Evolutionary conservation across 2,797 vertebrate species (phyloP).

Genomic region (Hipposideros larvatus): DNA sequence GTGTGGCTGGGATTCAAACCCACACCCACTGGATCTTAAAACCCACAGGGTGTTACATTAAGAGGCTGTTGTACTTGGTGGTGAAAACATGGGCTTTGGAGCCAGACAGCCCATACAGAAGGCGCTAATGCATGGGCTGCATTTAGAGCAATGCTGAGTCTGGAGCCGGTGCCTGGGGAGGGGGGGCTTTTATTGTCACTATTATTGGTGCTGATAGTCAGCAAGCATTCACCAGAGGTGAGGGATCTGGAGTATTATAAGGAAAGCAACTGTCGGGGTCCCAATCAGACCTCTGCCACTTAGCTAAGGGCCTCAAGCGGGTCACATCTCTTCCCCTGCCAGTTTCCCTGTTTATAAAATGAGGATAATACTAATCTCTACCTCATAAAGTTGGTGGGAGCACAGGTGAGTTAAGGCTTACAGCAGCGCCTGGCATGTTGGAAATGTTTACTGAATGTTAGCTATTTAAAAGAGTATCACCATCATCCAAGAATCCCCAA

Average conservation of each 20-base stretch:
- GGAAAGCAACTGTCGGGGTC: neutral
- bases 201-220: too few species aligned
- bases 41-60: neutral
- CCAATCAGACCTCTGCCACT: neutral
- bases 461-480: neutral
- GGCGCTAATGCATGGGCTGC: accelerated
- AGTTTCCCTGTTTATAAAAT: neutral
- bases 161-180: accelerated
- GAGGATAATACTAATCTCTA: neutral
- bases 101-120: accelerated
- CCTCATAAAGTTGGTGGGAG: accelerated
- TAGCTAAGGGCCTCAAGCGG: neutral
- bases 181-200: too few species aligned
- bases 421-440: accelerated
- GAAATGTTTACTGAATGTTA: neutral
- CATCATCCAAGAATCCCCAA: neutral
- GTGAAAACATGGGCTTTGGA: neutral
- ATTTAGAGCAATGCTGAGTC: accelerated
- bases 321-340: neutral
- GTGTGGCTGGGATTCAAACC: neutral
- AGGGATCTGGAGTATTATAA: neutral
- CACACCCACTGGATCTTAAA: neutral
- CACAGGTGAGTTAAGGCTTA: neutral
- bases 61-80: neutral
- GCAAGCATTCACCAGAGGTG: neutral